These are phyloP conservation scores for Pocillopora damicornis DNA, from an alignment of 64 coral and sea anemone genomes.

Conservation along the genomic window DNA sequence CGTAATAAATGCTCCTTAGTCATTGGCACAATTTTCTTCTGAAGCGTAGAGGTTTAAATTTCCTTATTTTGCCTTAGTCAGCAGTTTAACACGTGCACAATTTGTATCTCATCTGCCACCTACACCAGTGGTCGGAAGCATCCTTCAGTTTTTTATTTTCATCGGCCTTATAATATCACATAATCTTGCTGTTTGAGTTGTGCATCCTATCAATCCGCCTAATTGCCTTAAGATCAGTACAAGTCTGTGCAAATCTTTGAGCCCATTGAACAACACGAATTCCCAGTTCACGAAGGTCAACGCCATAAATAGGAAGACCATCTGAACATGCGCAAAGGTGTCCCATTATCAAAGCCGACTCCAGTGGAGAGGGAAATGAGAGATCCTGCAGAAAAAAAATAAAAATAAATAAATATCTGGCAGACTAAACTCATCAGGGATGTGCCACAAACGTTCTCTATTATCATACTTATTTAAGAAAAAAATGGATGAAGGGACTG, in stretches of 20 bases:
- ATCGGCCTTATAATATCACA: background rate
- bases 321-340: constrained; percentile 42
- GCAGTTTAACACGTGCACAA: no score
- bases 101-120: no score
- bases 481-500: background rate
- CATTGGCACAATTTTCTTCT: no score
- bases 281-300: constrained; percentile 10
- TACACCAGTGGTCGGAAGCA: no score
- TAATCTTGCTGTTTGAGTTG: background rate
- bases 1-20: no score
- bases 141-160: background rate
- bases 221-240: constrained; percentile 9
- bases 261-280: constrained; percentile 44
- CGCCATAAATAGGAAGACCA: background rate
- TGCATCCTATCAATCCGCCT: background rate
- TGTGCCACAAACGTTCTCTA: background rate
- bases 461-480: no score
- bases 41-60: no score
- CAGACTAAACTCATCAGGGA: no score
- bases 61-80: no score
- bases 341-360: constrained; percentile 53
- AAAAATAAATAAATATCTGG: background rate
- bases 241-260: constrained; percentile 55
- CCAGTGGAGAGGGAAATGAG: constrained; percentile 68
- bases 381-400: constrained; percentile 52